Percentiles rank a stretch among this genome's conserved stretches.
Conservation (phyloP, 1,140 invertebrate species). For the Grapholita molesta region DNA sequence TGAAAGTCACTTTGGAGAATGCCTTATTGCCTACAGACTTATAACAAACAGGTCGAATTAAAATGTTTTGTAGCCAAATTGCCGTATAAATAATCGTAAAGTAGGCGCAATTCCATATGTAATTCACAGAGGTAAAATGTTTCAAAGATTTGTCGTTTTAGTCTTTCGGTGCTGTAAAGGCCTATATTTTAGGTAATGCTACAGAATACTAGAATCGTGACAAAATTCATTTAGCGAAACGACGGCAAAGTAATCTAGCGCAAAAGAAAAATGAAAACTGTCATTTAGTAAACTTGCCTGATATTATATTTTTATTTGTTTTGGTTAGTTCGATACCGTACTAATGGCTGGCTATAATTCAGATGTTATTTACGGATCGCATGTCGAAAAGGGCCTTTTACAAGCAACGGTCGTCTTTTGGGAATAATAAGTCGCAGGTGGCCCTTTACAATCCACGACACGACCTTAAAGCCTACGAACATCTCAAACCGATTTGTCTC, state of each 20-base stretch:
- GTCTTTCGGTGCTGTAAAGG: too few relatives aligned
- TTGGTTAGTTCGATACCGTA: slow-evolving; percentile 8
- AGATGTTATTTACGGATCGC: slow-evolving; percentile 9
- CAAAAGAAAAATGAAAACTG: slow-evolving; percentile 13
- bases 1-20: too few relatives aligned
- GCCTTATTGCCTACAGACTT: too few relatives aligned
- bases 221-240: neutral
- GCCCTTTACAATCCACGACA: neutral
- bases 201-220: neutral
- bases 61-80: too few relatives aligned
- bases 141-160: too few relatives aligned
- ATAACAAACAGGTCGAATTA: too few relatives aligned
- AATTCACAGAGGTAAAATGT: too few relatives aligned
- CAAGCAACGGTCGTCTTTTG: too few relatives aligned
- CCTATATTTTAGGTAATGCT: too few relatives aligned
- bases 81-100: too few relatives aligned
- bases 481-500: too few relatives aligned
- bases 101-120: too few relatives aligned
- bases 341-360: slow-evolving; percentile 13
- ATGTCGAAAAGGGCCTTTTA: neutral
- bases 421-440: neutral
- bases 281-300: neutral
- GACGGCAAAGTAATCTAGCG: neutral
- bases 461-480: neutral
- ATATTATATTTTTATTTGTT: slow-evolving; percentile 7